Evolutionary conservation across 2,113 vertebrate species (phyloP).

Genomic region (Notothenia coriiceps): DNA sequence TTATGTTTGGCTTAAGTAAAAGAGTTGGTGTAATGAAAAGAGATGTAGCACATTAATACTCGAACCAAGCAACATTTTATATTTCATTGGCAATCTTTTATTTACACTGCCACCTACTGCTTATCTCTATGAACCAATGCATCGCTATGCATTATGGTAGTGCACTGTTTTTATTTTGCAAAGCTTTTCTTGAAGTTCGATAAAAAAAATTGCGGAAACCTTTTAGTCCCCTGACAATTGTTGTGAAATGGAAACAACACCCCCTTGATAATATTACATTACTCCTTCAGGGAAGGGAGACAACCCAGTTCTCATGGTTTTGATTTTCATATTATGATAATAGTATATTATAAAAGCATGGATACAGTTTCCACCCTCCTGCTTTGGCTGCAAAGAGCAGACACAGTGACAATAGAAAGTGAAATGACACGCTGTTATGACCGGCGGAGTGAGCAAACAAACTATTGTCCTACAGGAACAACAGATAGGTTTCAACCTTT

Average conservation of each 20-base stretch:
- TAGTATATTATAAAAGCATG: conserved; percentile 24
- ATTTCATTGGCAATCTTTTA: too few species aligned
- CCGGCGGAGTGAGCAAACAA: conserved; percentile 56
- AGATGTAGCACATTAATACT: too few species aligned
- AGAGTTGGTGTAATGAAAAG: too few species aligned
- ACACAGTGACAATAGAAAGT: conserved; percentile 63
- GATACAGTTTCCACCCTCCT: conserved; percentile 74
- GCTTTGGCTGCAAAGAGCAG: conserved; percentile 28
- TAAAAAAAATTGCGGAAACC: too few species aligned
- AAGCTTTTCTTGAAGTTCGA: too few species aligned
- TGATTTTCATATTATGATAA: conserved; percentile 74
- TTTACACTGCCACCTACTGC: too few species aligned
- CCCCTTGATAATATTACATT: conserved; percentile 68
- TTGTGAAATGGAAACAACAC: conserved; percentile 44
- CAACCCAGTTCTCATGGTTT: conserved; percentile 85
- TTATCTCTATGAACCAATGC: too few species aligned
- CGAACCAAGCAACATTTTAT: too few species aligned
- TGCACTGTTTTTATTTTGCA: too few species aligned
- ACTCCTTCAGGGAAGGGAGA: conserved; percentile 60
- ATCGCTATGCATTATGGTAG: too few species aligned
- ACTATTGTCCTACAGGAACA: conserved; percentile 67
- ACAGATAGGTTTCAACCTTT: conserved; percentile 39
- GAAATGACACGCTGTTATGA: conserved; percentile 64
- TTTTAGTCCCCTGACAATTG: not conserved
- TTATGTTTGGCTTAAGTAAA: too few species aligned